Conservation (phyloP, 1,140 invertebrate genomes). For the Ceratoteleas bidentatus region DNA sequence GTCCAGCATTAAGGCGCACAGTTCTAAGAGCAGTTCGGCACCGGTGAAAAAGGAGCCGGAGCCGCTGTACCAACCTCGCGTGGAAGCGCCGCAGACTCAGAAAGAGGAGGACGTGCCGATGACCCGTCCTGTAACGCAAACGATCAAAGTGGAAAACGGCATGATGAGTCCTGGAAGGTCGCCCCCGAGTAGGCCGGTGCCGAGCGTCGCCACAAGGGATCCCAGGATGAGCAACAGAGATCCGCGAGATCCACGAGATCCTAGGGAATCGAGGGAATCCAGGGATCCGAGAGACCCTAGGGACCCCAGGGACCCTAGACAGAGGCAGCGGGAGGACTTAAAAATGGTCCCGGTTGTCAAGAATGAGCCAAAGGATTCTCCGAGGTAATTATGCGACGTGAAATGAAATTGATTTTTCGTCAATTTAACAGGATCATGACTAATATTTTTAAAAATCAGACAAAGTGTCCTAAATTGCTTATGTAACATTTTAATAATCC, state of each 20-base stretch:
- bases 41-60: conserved; percentile 37
- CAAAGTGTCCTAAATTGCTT: too few relatives aligned
- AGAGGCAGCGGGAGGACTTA: conserved; percentile 63
- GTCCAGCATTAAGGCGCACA: conserved; percentile 84
- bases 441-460: too few relatives aligned
- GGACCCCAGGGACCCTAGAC: conserved; percentile 69
- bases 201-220: conserved; percentile 63
- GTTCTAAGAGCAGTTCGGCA: conserved; percentile 59
- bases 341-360: conserved; percentile 56
- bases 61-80: background rate
- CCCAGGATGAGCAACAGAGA: conserved; percentile 68
- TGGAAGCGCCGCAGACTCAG: conserved; percentile 3
- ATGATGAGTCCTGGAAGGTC: conserved; percentile 70
- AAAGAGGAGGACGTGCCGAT: conserved; percentile 14
- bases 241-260: conserved; percentile 43
- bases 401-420: too few relatives aligned
- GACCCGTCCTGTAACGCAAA: background rate
- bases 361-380: conserved; percentile 68
- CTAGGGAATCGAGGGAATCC: conserved; percentile 70
- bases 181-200: conserved; percentile 35
- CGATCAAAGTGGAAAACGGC: conserved; percentile 30
- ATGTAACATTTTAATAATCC: too few relatives aligned
- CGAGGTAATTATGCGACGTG: conserved; percentile 59
- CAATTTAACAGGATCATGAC: too few relatives aligned
- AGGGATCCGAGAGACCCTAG: conserved; percentile 32